Evolutionary conservation across 1,140 invertebrate species (phyloP).

Genomic region (Orchestia grillus): DNA sequence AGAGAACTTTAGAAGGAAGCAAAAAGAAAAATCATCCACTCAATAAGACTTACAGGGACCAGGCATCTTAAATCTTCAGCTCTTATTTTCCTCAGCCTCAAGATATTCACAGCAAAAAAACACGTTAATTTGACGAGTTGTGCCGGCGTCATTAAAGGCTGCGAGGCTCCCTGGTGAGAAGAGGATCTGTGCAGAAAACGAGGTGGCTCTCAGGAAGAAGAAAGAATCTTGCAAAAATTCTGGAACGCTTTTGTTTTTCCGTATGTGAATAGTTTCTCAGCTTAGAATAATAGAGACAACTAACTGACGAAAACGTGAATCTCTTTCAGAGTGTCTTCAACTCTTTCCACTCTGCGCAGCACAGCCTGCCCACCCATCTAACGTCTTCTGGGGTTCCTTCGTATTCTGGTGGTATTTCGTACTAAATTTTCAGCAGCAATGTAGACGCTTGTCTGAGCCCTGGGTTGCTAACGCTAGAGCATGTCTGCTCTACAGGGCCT

Average conservation of each 20-base stretch:
- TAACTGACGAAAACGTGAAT: background rate
- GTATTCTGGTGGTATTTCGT: background rate
- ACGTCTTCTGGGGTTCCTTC: background rate
- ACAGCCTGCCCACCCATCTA: background rate
- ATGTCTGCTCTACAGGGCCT: no score
- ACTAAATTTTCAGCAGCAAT: background rate
- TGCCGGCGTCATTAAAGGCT: background rate
- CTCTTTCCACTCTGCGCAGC: background rate
- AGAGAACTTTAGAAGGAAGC: background rate
- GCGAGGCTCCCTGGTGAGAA: background rate
- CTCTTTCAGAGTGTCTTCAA: background rate
- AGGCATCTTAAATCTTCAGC: background rate
- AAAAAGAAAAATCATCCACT: background rate
- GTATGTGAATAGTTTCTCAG: background rate
- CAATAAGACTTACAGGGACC: background rate
- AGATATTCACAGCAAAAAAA: background rate
- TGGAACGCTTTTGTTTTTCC: background rate
- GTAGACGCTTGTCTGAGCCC: no score
- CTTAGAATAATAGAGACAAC: background rate
- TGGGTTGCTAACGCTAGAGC: no score
- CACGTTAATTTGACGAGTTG: background rate
- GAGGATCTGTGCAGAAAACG: background rate
- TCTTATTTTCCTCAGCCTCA: background rate
- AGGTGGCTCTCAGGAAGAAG: background rate
- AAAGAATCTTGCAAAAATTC: background rate